Conservation (phyloP, 2,797 vertebrate species). For the Choloepus didactylus region DNA sequence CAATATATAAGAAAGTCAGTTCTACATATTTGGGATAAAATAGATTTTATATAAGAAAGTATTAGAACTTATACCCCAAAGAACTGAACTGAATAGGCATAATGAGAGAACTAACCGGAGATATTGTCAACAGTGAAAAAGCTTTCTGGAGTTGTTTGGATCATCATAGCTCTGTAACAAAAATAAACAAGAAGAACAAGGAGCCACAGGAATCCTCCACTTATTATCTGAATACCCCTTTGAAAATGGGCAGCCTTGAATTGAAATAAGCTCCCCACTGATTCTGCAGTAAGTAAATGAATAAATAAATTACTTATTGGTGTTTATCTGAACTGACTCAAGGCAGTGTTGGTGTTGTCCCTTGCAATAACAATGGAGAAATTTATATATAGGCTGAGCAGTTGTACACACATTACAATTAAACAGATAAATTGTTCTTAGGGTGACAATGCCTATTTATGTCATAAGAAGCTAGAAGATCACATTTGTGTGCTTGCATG, state of each 20-base stretch:
- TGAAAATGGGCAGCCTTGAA: constrained; percentile 46
- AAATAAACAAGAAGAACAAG: constrained; percentile 47
- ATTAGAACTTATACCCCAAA: background rate
- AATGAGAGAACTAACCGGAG: background rate
- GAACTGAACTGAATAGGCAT: background rate
- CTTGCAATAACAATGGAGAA: background rate
- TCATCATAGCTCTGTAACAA: background rate
- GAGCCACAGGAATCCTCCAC: constrained; percentile 1
- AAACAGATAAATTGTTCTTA: constrained; percentile 1
- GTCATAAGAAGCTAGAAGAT: background rate
- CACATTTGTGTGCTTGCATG: too few relatives aligned
- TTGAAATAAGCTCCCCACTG: background rate
- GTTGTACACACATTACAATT: background rate
- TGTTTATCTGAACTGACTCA: constrained; percentile 39
- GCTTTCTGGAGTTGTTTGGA: constrained; percentile 36
- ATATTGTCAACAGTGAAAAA: background rate
- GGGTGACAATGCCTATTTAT: background rate
- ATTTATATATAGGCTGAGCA: background rate
- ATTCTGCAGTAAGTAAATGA: background rate
- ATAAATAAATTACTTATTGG: background rate
- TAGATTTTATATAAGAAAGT: background rate
- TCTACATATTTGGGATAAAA: background rate
- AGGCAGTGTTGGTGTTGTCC: background rate
- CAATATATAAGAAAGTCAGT: constrained; percentile 22
- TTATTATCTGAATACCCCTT: background rate